Evolutionary conservation across 2,797 vertebrate species (phyloP), one percentile per base, ranked within the genome.

Genomic region (Phylloscopus collybita): DNA sequence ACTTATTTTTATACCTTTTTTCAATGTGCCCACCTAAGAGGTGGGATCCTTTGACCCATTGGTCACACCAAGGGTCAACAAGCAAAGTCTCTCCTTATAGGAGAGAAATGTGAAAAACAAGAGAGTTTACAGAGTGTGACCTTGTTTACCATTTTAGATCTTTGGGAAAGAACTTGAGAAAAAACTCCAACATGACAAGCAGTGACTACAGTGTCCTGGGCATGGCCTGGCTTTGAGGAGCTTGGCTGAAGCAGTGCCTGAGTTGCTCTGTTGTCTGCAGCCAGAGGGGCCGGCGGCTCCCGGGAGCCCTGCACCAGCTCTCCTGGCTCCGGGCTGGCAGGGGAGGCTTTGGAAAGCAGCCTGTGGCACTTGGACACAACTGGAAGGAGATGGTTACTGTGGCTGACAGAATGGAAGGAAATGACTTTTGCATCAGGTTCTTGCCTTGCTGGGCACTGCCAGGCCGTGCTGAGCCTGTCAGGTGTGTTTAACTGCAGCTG

Each of bases 261-360:
- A 0, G 26, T 19, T 10, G 30, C 9, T 67, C 80, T 8, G 66
- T 25, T 29, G 53, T 6, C 54, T 69, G 72, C 69, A 23, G 3
- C 5, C 2, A 11, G 44, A 34, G 49, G 32, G 42, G n/a, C 12
- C 0, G 2, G 17, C 27, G 17, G 80, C 70, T 66, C 27, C 1
- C 0, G 9, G 23, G 54, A 45, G 40, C 65, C 51, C 51, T 36
- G 36, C 13, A 1, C 0, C 1, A 34, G 20, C 27, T 53, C 20
- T 44, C 29, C 64, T 27, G 30, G 14, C 62, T 60, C 57, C 0
- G 1, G 22, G 9, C 12, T 38, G 80, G 9, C 89, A 60, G 50
- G 54, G 30, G 0, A 38, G 79, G 17, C 81, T 92, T 59, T 59
- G 90, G 51, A 30, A 53, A 75, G 84, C 84, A 61, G 66, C 80